Evolutionary conservation across 2,888 invertebrate species (phyloP).

Genomic region (Mythimna ferrago): DNA sequence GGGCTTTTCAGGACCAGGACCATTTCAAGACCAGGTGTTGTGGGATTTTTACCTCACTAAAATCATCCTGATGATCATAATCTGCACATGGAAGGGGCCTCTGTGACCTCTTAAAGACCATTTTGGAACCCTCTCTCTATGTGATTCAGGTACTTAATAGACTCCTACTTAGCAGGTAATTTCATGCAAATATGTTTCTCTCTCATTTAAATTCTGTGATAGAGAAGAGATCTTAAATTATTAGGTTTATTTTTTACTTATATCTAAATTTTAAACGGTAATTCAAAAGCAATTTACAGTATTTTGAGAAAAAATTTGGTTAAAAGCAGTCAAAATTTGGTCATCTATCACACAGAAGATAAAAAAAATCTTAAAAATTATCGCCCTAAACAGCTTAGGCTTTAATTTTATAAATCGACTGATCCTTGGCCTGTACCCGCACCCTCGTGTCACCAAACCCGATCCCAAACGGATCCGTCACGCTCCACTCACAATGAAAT

Average conservation of each 20-base stretch:
- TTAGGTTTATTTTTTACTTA: background rate
- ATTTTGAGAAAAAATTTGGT: background rate
- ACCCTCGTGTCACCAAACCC: constrained; percentile 72
- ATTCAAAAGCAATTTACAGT: background rate
- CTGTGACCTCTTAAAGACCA: too few species aligned
- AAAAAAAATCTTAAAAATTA: constrained; percentile 22
- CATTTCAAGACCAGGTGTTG: too few species aligned
- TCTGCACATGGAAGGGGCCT: too few species aligned
- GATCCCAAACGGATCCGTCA: constrained; percentile 84
- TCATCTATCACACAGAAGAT: background rate
- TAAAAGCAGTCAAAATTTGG: background rate
- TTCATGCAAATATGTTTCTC: too few species aligned
- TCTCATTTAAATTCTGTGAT: too few species aligned
- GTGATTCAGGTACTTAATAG: too few species aligned
- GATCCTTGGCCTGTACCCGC: constrained; percentile 77
- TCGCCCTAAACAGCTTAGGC: constrained; percentile 5
- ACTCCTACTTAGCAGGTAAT: too few species aligned
- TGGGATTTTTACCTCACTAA: too few species aligned
- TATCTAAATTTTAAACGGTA: background rate
- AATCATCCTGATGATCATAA: too few species aligned
- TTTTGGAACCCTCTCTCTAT: too few species aligned
- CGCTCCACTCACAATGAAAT: constrained; percentile 75
- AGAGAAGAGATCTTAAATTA: too few species aligned
- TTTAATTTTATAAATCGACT: constrained; percentile 57
- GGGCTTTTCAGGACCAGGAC: too few species aligned